Evolutionary conservation across 2,888 invertebrate species (phyloP), one percentile per base, ranked within the genome.

Genomic region (Drosophila algonquin): DNA sequence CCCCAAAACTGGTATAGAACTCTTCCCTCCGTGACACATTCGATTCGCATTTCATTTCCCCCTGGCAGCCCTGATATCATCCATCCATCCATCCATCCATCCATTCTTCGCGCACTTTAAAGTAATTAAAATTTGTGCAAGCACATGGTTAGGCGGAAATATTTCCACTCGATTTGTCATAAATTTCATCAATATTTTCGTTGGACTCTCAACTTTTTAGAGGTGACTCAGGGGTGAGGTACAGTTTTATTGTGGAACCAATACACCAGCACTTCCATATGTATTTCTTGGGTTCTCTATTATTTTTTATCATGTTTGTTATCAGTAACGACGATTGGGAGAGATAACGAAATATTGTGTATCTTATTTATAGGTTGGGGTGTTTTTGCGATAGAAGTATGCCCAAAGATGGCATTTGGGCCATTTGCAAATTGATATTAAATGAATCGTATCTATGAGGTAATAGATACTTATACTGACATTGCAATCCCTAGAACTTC

Each of bases 241-340:
- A 7, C 14, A 40, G 14, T 40, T 12, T 5, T 14, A 40, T 40
- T 21, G n/a, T 65, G 35, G 35, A 35, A 35, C 35, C 12, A 2
- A 21, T 21, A 21, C 3, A 21, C 21, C 21, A 24, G n/a, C n/a
- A n/a, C n/a, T n/a, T n/a, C n/a, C 3, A 5, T 24, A 24, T 24
- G 24, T 24, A 24, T 24, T 24, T 8, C 30, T 18, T 52, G 32
- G 35, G 6, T 47, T 53, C 40, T 40, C 40, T 40, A 40, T 53
- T 54, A 55, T 35, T 27, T 68, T n/a, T 27, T 35, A 55, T 69
- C 69, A 55, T 27, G 18, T 27, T 27, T 51, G 45, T 69, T 44
- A 14, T 27, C 51, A 64, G 64, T 51, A 63, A 51, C 63, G 35
- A 51, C 63, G 35, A 35, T 35, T 12, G 12, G 0, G 35, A 8